Evolutionary conservation across 2,113 vertebrate genomes (phyloP).

Genomic region (Neomonachus schauinslandi): DNA sequence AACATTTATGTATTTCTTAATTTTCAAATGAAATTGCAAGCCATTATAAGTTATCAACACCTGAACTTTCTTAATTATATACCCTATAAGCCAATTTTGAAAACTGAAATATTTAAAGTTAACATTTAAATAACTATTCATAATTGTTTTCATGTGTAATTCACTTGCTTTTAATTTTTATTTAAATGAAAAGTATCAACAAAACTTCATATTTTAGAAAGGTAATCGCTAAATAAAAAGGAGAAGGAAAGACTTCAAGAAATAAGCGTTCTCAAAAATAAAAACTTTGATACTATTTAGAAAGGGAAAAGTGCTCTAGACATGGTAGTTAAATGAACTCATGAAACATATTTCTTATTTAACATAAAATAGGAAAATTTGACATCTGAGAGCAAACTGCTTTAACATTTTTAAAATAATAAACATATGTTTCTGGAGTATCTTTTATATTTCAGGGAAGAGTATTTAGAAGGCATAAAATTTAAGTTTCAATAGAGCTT

Average conservation of each 20-base stretch:
- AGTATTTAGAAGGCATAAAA: neutral
- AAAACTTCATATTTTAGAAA: slow-evolving; percentile 38
- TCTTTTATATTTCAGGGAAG: neutral
- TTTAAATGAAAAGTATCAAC: neutral
- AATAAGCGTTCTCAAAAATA: slow-evolving; percentile 38
- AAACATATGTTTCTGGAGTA: neutral
- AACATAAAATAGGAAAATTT: neutral
- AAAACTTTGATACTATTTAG: neutral
- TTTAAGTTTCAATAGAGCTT: neutral
- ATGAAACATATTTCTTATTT: slow-evolving; percentile 19
- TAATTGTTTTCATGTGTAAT: neutral
- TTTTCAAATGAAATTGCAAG: neutral
- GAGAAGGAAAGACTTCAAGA: neutral
- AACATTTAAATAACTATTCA: slow-evolving; percentile 25
- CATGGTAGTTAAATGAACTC: neutral
- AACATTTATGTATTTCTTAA: neutral
- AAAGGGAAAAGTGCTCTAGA: slow-evolving; percentile 24
- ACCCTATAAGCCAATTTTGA: slow-evolving; percentile 2
- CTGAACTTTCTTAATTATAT: neutral
- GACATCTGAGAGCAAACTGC: neutral
- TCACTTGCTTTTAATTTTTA: slow-evolving; percentile 18
- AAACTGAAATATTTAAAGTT: neutral
- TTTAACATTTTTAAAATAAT: slow-evolving; percentile 12
- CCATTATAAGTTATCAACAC: neutral
- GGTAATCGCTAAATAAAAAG: neutral